Base-by-base conservation (phyloP, 2,113 vertebrate species). In the Indri indri region DNA sequence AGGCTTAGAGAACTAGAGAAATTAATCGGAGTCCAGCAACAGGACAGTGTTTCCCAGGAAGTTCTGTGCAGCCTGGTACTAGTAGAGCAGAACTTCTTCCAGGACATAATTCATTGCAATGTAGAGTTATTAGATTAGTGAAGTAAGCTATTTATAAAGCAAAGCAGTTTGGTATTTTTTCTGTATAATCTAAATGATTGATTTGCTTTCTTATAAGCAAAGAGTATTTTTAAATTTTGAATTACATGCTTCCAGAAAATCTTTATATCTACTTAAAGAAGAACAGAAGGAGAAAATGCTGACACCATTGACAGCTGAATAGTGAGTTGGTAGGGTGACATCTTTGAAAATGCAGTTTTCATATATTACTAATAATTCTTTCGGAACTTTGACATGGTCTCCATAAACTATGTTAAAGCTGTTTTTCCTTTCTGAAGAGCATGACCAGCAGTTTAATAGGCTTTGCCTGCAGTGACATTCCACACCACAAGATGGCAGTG, bases 401-500 rank as follows among this genome's bases (percentile, higher is more conserved):
- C 5, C 12, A 79, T 66, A 65, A 61, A 3, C 32, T 92, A 2
- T 5, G 14, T 79, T 85, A 52, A 85, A 63, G n/a, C 1, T 34
- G 0, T 92, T 88, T 91, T 27, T 59, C 22, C 8, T 68, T 68
- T 47, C 45, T 86, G 17, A 57, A 63, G n/a, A 45, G 34, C 30
- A 0, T 1, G 27, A 5, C 50, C 1, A 3, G 25, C 40, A 6
- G 7, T 90, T 86, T 68, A 71, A n/a, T 71, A 52, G 23, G 8
- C 13, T 85, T 94, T 85, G 25, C 61, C 65, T 93, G 82, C 92
- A 96, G 25, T 76, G 68, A 76, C 77, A 5, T n/a, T 32, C 2
- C 57, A 5, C 32, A 47, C 92, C 97, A 87, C 68, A 70, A 97
- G 97, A 81, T 95, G 96, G 91, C 91, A 86, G 91, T 84, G 22